Base-by-base conservation (phyloP, 2,888 invertebrate species). In the Stenodema calcarata region DNA sequence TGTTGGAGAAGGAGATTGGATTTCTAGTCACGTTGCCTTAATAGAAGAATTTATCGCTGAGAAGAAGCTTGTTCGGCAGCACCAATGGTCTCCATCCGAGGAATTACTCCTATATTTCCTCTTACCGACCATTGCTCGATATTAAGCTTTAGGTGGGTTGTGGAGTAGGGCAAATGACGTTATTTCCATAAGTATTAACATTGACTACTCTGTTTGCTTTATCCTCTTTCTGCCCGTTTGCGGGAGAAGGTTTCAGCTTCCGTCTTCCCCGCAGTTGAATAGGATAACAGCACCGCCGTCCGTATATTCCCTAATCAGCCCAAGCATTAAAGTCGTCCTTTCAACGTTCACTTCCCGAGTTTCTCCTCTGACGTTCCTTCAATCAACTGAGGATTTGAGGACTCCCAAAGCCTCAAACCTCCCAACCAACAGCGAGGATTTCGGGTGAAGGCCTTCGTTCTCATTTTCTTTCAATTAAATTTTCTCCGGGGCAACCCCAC, bases 31-130 rank as follows among this genome's bases (percentile, higher is more conserved):
- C 82, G 82, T 82, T 41, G 82, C 73, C 84, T 84, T 84, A 84
- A 84, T 76, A 84, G 84, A 84, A 84, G 84, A 84, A 84, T 84
- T 84, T 84, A 84, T 84, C 84, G 84, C 54, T 35, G 84, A 42
- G 54, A 75, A 76, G 84, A 76, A 75, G 76, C 84, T 73, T 47
- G 84, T 84, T 83, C 83, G 83, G 83, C 83, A 83, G 83, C 81
- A 44, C 81, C 82, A 70, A 82, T 82, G 69, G 62, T 69, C 69
- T 18, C 82, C 42, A 27, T 47, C 69, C 35, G 82, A 30, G 27
- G 70, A 82, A 47, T 80, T 73, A 73, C 73, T 73, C 27, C 44
- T 78, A 78, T 78, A 44, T 78, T 78, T 78, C 78, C 78, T 42
- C 78, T 42, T 44, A 78, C 78, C 78, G 44, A 78, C 44, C 78